Base-by-base conservation (phyloP, 2,113 vertebrate genomes). In the Perognathus longimembris region DNA sequence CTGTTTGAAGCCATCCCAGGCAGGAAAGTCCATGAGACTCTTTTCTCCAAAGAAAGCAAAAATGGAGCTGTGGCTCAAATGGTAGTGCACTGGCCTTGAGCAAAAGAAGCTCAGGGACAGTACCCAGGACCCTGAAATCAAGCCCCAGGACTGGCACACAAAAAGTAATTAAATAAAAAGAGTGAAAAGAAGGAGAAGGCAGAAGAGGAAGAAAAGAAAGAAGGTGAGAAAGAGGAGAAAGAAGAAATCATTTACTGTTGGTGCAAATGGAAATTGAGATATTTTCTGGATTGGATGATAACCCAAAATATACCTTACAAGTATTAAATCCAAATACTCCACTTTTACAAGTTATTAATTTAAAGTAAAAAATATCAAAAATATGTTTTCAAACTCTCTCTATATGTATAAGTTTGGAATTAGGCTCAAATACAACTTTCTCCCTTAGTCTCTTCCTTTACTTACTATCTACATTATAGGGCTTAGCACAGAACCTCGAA, bases 311-410 rank as follows among this genome's bases (percentile, higher is more conserved):
- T 34, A 63, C 36, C 32, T 34, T 70, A 45, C 28, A 63, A 86
- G n/a, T 22, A 71, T 90, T 80, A 67, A 11, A 84, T 61, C 69
- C 63, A 18, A 81, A 94, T 59, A n/a, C 18, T 79, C 64, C 28
- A 38, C 28, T 57, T 91, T 78, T 85, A 75, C 30, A 82, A 83
- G 85, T 14, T 57, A 89, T 69, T 70, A 64, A 91, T 57, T 92
- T 67, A 75, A 94, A 93, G 50, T 14, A 14, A 89, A 93, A 88
- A 67, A 38, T 24, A 42, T 18, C 15, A 61, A 57, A 45, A 42
- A 66, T 54, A 50, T n/a, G 9, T 26, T 80, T 66, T 81, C 22
- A 95, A 94, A 66, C 22, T 45, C 88, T 5, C 22, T 45, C 88
- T 5, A 77, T 21, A 40, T 20, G 21, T 12, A 83, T 21, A 42